These are phyloP conservation scores for Drosophila tsacasi DNA, from an alignment of 1,140 invertebrate genomes.

Conservation along the genomic window DNA sequence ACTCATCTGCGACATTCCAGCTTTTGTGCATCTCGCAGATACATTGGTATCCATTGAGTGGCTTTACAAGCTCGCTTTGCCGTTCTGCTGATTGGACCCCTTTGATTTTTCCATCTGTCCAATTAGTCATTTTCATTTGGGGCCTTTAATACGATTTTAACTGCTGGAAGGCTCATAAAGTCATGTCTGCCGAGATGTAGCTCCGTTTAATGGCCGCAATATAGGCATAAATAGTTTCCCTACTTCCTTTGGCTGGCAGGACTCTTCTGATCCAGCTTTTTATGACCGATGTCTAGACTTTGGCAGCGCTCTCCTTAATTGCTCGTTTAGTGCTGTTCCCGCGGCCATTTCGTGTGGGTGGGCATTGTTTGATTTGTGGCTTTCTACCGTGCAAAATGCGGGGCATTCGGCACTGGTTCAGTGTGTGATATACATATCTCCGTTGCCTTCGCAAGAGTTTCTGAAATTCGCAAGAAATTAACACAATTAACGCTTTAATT, in stretches of 20 bases:
- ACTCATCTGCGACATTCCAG: constrained; percentile 76
- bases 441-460: constrained; percentile 27
- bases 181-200: constrained; percentile 37
- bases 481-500: constrained; percentile 83
- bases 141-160: constrained; percentile 73
- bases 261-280: constrained; percentile 57
- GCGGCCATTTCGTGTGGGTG: constrained; percentile 36
- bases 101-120: constrained; percentile 77
- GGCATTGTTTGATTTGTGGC: constrained; percentile 39
- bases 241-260: constrained; percentile 25
- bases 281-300: constrained; percentile 62
- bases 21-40: constrained; percentile 28
- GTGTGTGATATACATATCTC: constrained; percentile 9
- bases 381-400: constrained; percentile 3
- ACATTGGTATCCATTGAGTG: constrained; percentile 10
- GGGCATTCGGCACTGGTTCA: constrained; percentile 27
- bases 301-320: constrained; percentile 58
- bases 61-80: constrained; percentile 35
- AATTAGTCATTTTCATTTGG: constrained; percentile 78
- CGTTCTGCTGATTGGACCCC: constrained; percentile 40
- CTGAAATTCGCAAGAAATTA: constrained; percentile 78
- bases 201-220: constrained; percentile 55
- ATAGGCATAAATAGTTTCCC: constrained; percentile 58
- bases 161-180: constrained; percentile 58
- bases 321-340: constrained; percentile 60